phyloP scores from a whole-genome alignment of 2,797 vertebrate species.

The Sebastes melanostomus region DNA sequence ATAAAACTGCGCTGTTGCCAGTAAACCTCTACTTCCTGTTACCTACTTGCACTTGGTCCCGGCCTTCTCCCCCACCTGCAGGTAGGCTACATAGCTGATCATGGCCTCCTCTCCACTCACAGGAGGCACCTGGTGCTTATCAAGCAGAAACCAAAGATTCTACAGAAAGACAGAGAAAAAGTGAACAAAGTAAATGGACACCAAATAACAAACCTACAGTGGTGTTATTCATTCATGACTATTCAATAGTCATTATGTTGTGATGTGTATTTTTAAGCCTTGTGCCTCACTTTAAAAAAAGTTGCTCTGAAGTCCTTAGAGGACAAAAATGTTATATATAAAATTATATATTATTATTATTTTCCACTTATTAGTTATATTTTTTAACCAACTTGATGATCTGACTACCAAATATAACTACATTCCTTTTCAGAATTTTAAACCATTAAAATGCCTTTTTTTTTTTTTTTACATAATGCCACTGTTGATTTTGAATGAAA shows the following conservation, averaged over 20 bases:
- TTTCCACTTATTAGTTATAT: too few species aligned
- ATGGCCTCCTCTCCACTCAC: slow-evolving; percentile 94
- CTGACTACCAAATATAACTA: too few species aligned
- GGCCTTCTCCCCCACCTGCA: slow-evolving; percentile 93
- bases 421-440: too few species aligned
- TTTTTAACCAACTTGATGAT: too few species aligned
- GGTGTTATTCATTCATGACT: neutral
- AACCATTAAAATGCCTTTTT: too few species aligned
- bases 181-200: neutral
- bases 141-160: slow-evolving; percentile 98
- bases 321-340: too few species aligned
- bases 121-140: slow-evolving; percentile 96
- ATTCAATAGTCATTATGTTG: neutral
- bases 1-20: neutral
- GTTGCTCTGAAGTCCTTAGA: too few species aligned
- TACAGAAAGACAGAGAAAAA: slow-evolving; percentile 46
- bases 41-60: slow-evolving; percentile 95
- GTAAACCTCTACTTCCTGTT: neutral
- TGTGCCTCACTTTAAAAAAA: too few species aligned
- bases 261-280: neutral
- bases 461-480: too few species aligned
- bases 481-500: too few species aligned
- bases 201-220: neutral
- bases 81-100: slow-evolving; percentile 96
- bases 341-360: too few species aligned